phyloP scores from a whole-genome alignment of 2,797 vertebrate genomes.

The Anisognathus igniventris region DNA sequence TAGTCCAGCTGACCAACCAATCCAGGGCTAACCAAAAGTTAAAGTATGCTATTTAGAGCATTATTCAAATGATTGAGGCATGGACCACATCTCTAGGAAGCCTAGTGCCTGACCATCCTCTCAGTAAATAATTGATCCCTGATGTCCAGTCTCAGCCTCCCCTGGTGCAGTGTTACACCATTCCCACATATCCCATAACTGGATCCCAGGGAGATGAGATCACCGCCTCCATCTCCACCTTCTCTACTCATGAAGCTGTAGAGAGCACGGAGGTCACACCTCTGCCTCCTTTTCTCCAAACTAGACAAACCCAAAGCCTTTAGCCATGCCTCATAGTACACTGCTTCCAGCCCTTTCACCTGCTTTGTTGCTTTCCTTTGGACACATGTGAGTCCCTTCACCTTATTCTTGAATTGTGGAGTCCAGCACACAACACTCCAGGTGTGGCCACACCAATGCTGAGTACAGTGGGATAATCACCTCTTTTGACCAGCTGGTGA shows the following conservation, averaged over 20 bases:
- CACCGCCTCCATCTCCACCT: neutral
- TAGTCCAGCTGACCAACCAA: neutral
- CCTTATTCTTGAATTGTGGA: neutral
- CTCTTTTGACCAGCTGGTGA: neutral
- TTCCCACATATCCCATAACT: neutral
- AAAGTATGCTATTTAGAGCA: neutral
- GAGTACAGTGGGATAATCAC: neutral
- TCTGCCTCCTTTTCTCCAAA: neutral
- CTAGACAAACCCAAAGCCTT: neutral
- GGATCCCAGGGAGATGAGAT: neutral
- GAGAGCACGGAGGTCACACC: neutral
- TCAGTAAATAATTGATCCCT: neutral
- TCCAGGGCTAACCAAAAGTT: neutral
- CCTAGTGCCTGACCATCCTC: neutral
- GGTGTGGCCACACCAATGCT: neutral
- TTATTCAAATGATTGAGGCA: neutral
- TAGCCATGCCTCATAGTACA: neutral
- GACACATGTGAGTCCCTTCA: neutral
- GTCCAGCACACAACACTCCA: neutral
- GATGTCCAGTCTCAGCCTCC: neutral
- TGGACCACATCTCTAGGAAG: neutral
- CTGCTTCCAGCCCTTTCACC: neutral
- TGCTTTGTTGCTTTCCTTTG: neutral
- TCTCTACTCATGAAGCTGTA: neutral
- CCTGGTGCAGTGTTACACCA: neutral